These are phyloP conservation scores for Caenorhabditis sinica DNA, from an alignment of 2,888 invertebrate species.

Conservation along the genomic window DNA sequence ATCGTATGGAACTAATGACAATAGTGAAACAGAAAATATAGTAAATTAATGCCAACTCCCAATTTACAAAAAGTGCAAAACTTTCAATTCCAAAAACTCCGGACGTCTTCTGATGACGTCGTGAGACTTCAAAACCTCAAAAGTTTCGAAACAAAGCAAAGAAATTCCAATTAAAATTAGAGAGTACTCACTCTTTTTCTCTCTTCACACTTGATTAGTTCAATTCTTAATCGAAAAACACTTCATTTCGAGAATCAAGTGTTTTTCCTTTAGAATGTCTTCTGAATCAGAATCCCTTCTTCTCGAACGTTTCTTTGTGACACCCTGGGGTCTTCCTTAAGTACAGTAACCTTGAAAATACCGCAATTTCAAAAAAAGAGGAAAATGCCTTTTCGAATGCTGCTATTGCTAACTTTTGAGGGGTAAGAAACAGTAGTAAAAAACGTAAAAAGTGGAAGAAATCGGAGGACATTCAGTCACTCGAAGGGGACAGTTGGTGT, in stretches of 20 bases:
- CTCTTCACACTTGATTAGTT: slow-evolving; percentile 5
- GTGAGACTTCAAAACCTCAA: too few relatives aligned
- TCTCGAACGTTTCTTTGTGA: background rate
- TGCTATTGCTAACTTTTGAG: background rate
- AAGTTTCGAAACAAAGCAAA: too few relatives aligned
- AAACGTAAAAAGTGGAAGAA: slow-evolving; percentile 2
- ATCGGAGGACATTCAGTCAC: background rate
- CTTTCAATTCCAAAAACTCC: too few relatives aligned
- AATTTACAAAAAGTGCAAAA: too few relatives aligned
- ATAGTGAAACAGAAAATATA: too few relatives aligned
- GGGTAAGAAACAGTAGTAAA: slow-evolving; percentile 10
- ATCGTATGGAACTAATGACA: too few relatives aligned
- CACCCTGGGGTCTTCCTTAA: background rate
- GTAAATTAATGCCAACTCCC: too few relatives aligned
- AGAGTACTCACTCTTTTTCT: background rate
- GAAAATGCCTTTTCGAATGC: background rate
- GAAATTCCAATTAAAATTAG: background rate
- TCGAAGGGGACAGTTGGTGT: slow-evolving; percentile 6
- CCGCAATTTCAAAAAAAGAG: background rate
- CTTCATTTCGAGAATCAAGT: background rate
- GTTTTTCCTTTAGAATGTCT: too few relatives aligned
- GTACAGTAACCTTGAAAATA: slow-evolving; percentile 50
- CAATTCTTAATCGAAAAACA: background rate
- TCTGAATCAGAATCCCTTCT: too few relatives aligned
- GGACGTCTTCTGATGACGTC: too few relatives aligned